Base-by-base conservation (phyloP, 2,888 invertebrate species). In the Micoletzkya japonica region DNA sequence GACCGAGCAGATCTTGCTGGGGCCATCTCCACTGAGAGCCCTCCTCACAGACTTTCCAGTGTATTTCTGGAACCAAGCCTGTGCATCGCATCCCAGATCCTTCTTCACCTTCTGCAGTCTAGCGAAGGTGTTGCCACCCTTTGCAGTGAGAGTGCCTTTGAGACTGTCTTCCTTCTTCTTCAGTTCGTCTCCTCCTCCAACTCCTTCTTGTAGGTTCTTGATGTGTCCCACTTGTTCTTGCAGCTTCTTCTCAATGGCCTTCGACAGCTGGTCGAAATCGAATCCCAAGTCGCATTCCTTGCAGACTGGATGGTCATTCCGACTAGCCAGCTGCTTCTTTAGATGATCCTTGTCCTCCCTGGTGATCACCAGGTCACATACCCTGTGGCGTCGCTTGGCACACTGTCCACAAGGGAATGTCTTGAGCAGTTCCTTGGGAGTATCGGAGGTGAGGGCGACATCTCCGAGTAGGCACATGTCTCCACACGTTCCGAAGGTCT, bases 1-100 rank as follows among this genome's bases (percentile, higher is more conserved):
- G 2, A 49, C 26, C 14, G 28, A 17, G 7, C 44, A 61, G 14
- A 61, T 49, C 6, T 44, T 61, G 10, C 49, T 20, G 14, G 61
- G n/a, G 4, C 61, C 61, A 2, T 30, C 30, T 39, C 20, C 14
- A 17, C 44, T 30, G 17, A 61, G 61, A 14, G 30, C 39, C 24
- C 30, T 61, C 20, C 61, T 4, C 20, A 61, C 49, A 14, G 30
- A 30, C 28, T 61, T 61, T n/a, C 61, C 61, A 2, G 44, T 44
- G n/a, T 61, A 61, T 20, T 49, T 61, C 17, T 61, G 61, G 20
- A 61, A 61, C 44, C 39, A 61, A n/a, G 61, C 61, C 20, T 28
- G 49, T 3, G 37, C 17, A n/a, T 26, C 44, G 1, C 20, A 36
- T 4, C 39, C 60, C n/a, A 44, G 39, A 4, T 60, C 44, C n/a